Evolutionary conservation across 2,888 invertebrate genomes (phyloP).

Genomic region (Hyposoter didymator): DNA sequence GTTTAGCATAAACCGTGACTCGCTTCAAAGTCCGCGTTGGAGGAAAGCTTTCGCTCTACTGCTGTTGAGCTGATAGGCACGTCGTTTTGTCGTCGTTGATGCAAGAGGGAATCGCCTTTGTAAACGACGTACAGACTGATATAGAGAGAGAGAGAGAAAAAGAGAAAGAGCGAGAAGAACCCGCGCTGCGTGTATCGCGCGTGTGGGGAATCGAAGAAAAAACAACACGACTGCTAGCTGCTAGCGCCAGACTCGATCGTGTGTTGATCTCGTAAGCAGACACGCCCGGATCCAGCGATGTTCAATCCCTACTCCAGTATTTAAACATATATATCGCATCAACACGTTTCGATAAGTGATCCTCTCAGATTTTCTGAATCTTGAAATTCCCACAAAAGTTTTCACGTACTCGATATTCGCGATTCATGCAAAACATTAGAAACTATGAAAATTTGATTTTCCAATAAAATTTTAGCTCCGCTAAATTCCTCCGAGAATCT

Average conservation of each 20-base stretch:
- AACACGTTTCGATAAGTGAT: background rate
- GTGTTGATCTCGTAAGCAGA: slow-evolving; percentile 42
- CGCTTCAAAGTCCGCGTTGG: slow-evolving; percentile 69
- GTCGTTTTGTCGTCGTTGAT: slow-evolving; percentile 68
- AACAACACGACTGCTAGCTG: slow-evolving; percentile 16
- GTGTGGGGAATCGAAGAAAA: slow-evolving; percentile 59
- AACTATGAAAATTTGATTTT: background rate
- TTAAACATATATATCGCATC: background rate
- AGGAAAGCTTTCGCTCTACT: slow-evolving; percentile 77
- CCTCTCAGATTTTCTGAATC: background rate
- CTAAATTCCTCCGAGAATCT: background rate
- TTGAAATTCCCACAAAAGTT: background rate
- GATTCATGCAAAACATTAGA: background rate
- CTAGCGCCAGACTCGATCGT: slow-evolving; percentile 31
- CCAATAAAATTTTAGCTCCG: background rate
- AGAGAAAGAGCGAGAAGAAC: slow-evolving; percentile 19
- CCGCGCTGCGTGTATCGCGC: slow-evolving; percentile 28
- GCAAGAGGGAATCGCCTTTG: slow-evolving; percentile 49
- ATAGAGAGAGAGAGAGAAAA: slow-evolving; percentile 32
- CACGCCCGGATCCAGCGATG: slow-evolving; percentile 41
- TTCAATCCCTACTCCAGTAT: slow-evolving; percentile 18
- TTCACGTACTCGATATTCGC: background rate
- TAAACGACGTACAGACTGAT: slow-evolving; percentile 40
- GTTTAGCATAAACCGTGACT: slow-evolving; percentile 31
- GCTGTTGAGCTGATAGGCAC: slow-evolving; percentile 69